A percentile compares a stretch with the other conserved stretches of the same genome.
Evolutionary conservation across 2,888 invertebrate species (phyloP).

Genomic region (Pediacus dermestoides): DNA sequence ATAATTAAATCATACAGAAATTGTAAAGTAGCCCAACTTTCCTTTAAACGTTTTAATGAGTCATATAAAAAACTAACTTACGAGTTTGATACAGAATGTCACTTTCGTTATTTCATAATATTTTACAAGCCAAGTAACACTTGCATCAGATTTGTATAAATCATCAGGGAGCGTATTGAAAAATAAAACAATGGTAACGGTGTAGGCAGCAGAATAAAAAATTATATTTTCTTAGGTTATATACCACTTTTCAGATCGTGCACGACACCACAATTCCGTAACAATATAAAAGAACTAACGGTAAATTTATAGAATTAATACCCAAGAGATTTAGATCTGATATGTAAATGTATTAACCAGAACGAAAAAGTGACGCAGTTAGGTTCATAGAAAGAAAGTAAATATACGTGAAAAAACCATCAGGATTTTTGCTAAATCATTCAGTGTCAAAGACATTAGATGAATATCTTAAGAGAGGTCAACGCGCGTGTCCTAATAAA

Average conservation of each 20-base stretch:
- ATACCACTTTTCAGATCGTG: too few species aligned
- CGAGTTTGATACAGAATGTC: slow-evolving; percentile 32
- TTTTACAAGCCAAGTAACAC: slow-evolving; percentile 27
- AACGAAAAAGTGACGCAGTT: too few species aligned
- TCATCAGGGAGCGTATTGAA: too few species aligned
- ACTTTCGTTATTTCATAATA: slow-evolving; percentile 39
- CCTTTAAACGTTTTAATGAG: slow-evolving; percentile 24
- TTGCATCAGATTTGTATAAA: slow-evolving; percentile 29
- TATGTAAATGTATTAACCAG: too few species aligned
- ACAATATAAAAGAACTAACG: too few species aligned
- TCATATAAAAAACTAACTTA: slow-evolving; percentile 32
- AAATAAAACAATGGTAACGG: too few species aligned
- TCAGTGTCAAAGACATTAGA: slow-evolving; percentile 16
- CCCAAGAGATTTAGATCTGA: too few species aligned
- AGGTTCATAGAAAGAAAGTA: slow-evolving; percentile 19
- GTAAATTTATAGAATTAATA: too few species aligned
- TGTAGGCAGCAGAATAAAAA: too few species aligned
- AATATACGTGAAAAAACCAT: slow-evolving; percentile 12
- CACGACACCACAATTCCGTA: too few species aligned
- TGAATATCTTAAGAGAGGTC: slow-evolving; percentile 14
- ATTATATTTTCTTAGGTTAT: too few species aligned
- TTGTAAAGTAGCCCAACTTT: slow-evolving; percentile 27
- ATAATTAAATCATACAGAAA: too few species aligned
- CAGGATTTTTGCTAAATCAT: slow-evolving; percentile 12
- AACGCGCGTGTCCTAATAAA: slow-evolving; percentile 15